Evolutionary conservation across 2,797 vertebrate species (phyloP).

Genomic region (Balearica regulorum): DNA sequence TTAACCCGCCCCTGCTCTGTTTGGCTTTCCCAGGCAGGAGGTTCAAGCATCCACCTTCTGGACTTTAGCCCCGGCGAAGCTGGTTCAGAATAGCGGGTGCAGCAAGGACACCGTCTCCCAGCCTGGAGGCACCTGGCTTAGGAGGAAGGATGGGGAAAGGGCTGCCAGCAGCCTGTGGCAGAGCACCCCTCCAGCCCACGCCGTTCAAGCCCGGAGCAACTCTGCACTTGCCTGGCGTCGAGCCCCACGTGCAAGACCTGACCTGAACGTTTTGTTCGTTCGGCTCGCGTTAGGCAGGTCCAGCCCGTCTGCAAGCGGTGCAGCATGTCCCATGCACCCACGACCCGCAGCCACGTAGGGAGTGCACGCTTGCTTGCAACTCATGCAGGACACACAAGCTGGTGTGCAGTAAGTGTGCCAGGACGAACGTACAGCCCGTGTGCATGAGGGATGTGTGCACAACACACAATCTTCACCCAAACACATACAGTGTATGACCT

Average conservation of each 20-base stretch:
- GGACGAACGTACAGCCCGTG: rapidly evolving
- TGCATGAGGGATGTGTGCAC: rapidly evolving
- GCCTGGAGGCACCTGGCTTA: not conserved
- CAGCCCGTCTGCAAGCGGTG: constrained; percentile 77
- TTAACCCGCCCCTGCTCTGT: constrained; percentile 4
- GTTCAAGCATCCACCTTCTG: constrained; percentile 8
- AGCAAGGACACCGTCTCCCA: not conserved
- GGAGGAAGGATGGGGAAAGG: not conserved
- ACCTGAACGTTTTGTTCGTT: constrained; percentile 99
- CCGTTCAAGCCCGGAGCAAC: not conserved
- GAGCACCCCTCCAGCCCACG: not conserved
- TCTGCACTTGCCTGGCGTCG: constrained; percentile 85
- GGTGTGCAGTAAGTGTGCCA: rapidly evolving
- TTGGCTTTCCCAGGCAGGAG: constrained; percentile 56
- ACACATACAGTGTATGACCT: rapidly evolving
- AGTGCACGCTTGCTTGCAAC: not conserved
- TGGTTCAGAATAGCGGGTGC: not conserved
- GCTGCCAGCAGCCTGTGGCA: not conserved
- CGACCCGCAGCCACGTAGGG: not conserved
- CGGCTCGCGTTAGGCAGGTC: constrained; percentile 99
- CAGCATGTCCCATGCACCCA: not conserved
- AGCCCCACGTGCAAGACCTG: constrained; percentile 99
- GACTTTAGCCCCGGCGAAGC: not conserved
- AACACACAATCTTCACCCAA: not conserved
- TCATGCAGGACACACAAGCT: not conserved